These are phyloP conservation scores for Vulpes lagopus DNA, from an alignment of 2,113 vertebrate species.

Conservation along the genomic window DNA sequence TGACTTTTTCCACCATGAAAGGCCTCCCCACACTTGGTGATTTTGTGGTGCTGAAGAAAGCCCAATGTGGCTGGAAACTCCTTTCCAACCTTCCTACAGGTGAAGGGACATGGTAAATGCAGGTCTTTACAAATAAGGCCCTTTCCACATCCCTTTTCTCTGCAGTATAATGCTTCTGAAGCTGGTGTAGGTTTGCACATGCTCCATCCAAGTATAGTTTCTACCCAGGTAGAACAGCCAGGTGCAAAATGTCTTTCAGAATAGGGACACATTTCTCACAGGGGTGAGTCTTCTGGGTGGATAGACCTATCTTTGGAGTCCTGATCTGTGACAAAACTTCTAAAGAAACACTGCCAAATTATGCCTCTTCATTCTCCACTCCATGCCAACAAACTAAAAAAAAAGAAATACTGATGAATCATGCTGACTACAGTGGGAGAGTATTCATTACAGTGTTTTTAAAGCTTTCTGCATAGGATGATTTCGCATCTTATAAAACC, in stretches of 20 bases:
- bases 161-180: background rate
- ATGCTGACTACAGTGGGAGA: background rate
- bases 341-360: background rate
- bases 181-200: background rate
- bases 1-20: background rate
- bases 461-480: background rate
- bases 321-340: background rate
- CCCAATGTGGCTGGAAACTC: background rate
- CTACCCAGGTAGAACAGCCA: background rate
- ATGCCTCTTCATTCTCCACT: background rate
- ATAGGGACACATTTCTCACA: slow-evolving; percentile 9
- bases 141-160: background rate
- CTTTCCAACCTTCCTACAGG: background rate
- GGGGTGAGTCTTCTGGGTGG: background rate
- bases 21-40: background rate
- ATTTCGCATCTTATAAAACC: background rate
- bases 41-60: background rate
- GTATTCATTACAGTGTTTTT: background rate
- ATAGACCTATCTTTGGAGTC: background rate
- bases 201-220: background rate
- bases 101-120: background rate
- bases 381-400: slow-evolving; percentile 62
- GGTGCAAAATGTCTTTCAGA: slow-evolving; percentile 53
- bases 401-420: slow-evolving; percentile 27
- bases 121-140: slow-evolving; percentile 18